phyloP scores from a whole-genome alignment of 2,113 vertebrate species.

The Garra rufa region DNA sequence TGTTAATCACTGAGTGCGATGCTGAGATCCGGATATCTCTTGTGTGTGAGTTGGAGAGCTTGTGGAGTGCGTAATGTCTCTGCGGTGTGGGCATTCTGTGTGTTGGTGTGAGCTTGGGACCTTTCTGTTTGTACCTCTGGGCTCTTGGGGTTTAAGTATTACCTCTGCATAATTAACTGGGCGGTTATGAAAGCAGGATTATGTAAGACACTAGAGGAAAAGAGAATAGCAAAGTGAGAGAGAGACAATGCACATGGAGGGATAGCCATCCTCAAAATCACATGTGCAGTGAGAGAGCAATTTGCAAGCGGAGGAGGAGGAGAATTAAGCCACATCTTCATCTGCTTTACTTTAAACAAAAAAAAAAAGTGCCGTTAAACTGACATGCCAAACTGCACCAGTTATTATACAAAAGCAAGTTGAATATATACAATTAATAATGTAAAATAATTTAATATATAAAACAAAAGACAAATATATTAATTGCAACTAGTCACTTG shows the following conservation, averaged over 20 bases:
- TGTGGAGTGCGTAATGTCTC: slow-evolving; percentile 1
- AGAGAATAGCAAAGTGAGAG: slow-evolving; percentile 26
- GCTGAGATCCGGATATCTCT: background rate
- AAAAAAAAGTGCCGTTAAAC: background rate
- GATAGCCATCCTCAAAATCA: slow-evolving; percentile 10
- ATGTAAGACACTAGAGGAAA: slow-evolving; percentile 64
- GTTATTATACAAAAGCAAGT: background rate
- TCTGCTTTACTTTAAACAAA: background rate
- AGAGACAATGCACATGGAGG: slow-evolving; percentile 7
- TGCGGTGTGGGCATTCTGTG: slow-evolving; percentile 1
- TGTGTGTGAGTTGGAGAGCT: background rate
- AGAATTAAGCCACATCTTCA: background rate
- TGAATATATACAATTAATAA: background rate
- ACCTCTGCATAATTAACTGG: slow-evolving; percentile 61
- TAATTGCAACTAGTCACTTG: too few species aligned
- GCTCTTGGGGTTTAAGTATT: slow-evolving; percentile 44
- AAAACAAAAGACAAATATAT: background rate
- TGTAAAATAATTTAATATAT: background rate
- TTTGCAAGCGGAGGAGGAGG: slow-evolving; percentile 23
- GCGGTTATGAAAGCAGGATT: slow-evolving; percentile 65
- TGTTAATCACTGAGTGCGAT: background rate
- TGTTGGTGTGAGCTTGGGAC: slow-evolving; percentile 24
- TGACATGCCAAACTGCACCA: background rate
- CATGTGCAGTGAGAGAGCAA: background rate
- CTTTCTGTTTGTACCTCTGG: slow-evolving; percentile 31